Evolutionary conservation across 2,888 invertebrate genomes (phyloP).

Genomic region (Cataglyphis altisquamis): DNA sequence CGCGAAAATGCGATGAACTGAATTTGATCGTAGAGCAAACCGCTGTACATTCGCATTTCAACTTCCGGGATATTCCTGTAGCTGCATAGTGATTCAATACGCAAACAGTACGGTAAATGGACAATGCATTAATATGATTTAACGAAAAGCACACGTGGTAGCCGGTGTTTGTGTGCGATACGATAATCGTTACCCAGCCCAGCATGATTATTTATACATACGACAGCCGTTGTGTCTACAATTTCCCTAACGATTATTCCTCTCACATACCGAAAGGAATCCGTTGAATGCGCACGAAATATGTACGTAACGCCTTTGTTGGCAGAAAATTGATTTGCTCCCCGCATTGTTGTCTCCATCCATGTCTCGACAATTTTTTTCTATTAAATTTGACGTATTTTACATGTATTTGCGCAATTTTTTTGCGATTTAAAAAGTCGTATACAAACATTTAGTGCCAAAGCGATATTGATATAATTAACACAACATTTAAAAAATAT

Average conservation of each 20-base stretch:
- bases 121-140: conserved; percentile 50
- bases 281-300: conserved; percentile 1
- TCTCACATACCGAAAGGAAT: not conserved
- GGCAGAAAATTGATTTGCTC: conserved; percentile 8
- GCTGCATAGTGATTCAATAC: not conserved
- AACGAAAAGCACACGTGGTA: conserved; percentile 40
- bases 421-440: too few relatives aligned
- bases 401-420: too few relatives aligned
- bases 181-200: conserved; percentile 38
- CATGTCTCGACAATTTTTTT: not conserved
- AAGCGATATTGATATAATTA: too few relatives aligned
- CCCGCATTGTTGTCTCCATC: not conserved
- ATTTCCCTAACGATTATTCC: conserved; percentile 44
- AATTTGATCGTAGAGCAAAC: not conserved
- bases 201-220: conserved; percentile 36
- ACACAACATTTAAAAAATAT: too few relatives aligned
- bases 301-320: not conserved
- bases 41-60: not conserved
- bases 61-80: not conserved
- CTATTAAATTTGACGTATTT: too few relatives aligned
- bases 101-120: conserved; percentile 13
- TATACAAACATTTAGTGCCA: too few relatives aligned
- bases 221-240: conserved; percentile 14
- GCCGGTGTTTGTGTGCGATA: conserved; percentile 25
- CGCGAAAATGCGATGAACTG: not conserved